Conservation (phyloP, 1,140 invertebrate genomes). For the Augochlora pura region DNA sequence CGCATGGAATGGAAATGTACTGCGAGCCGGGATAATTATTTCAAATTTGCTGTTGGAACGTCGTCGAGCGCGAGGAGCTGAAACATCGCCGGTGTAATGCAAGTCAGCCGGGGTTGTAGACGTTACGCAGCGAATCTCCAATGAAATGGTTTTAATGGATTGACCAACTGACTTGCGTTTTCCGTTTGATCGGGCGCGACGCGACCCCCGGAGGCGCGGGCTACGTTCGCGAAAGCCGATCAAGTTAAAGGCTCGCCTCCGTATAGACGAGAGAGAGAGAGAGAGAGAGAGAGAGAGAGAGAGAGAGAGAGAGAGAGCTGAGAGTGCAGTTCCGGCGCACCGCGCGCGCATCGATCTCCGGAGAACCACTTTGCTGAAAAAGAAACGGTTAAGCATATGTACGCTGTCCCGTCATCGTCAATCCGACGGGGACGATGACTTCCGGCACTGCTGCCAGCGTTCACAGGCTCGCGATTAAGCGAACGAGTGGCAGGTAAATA, state of each 20-base stretch:
- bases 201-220: too few species aligned
- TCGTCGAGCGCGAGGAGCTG: too few species aligned
- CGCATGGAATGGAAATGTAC: too few species aligned
- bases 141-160: constrained; percentile 65
- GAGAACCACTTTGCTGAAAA: not conserved
- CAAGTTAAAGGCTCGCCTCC: constrained; percentile 52
- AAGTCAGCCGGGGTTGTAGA: constrained; percentile 58
- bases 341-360: constrained; percentile 1
- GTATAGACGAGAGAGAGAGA: too few species aligned
- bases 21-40: too few species aligned
- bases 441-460: too few species aligned
- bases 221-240: constrained; percentile 60
- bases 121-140: constrained; percentile 56
- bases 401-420: not conserved
- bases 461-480: too few species aligned
- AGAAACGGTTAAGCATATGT: not conserved
- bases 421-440: too few species aligned
- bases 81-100: constrained; percentile 50
- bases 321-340: constrained; percentile 31
- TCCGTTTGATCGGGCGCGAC: constrained; percentile 42
- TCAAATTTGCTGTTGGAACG: too few species aligned
- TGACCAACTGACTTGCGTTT: constrained; percentile 63
- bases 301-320: too few species aligned
- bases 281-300: too few species aligned
- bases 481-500: too few species aligned